Conservation (phyloP, 1,140 invertebrate genomes). For the Hypothenemus hampei region DNA sequence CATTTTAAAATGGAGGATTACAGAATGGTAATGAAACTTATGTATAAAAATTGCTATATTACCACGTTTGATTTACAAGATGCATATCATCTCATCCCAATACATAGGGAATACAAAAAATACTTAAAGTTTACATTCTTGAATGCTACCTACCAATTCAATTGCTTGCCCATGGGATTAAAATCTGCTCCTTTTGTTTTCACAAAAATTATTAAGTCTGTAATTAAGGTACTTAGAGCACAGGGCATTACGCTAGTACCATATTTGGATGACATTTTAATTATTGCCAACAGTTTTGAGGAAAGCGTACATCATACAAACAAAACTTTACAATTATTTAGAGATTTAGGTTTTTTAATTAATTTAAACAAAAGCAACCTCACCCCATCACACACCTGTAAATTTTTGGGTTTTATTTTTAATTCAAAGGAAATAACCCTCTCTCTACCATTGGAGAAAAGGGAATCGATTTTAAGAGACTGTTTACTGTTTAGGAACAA, state of each 20-base stretch:
- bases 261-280: conserved; percentile 25
- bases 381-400: not conserved
- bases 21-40: conserved; percentile 12
- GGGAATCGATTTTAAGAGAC: too few relatives aligned
- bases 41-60: conserved; percentile 29
- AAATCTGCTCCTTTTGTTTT: conserved; percentile 28
- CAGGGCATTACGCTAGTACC: conserved; percentile 8
- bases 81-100: conserved; percentile 32
- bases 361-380: conserved; percentile 1
- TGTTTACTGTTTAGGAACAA: not conserved
- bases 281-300: conserved; percentile 1
- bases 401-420: conserved; percentile 7
- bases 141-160: conserved; percentile 31
- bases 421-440: not conserved
- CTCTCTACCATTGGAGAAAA: conserved; percentile 5
- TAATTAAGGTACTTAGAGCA: conserved; percentile 11
- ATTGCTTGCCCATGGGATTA: conserved; percentile 18
- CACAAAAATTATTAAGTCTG: conserved; percentile 25
- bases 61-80: conserved; percentile 35
- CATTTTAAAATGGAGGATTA: conserved; percentile 31
- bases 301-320: not conserved
- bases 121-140: conserved; percentile 30
- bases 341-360: conserved; percentile 3
- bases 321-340: not conserved
- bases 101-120: conserved; percentile 16